Conservation (phyloP, 2,113 vertebrate species). For the Tupaia tana region DNA sequence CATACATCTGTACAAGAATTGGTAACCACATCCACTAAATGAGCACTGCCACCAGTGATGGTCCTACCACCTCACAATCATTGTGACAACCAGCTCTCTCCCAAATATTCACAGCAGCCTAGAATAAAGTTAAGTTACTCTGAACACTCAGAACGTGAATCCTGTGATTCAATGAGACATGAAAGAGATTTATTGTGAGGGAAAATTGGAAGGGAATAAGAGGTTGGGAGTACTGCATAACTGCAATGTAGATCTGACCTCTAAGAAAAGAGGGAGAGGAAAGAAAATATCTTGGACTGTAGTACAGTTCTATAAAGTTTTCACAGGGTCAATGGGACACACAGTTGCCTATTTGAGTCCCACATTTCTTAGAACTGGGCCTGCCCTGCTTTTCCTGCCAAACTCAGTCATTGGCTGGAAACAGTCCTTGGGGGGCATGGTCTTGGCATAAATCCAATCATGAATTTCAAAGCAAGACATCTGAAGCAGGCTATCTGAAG, state of each 20-base stretch:
- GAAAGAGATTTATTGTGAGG: background rate
- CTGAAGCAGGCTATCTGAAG: background rate
- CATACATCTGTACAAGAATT: background rate
- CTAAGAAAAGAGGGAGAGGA: background rate
- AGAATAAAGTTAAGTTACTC: background rate
- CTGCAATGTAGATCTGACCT: background rate
- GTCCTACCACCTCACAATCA: background rate
- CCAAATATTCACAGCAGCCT: background rate
- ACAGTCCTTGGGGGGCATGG: background rate
- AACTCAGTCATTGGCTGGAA: background rate
- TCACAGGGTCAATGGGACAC: background rate
- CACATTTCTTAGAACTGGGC: background rate
- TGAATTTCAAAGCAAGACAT: background rate
- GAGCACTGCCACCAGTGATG: background rate
- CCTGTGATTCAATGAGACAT: background rate
- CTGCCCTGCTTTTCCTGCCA: background rate
- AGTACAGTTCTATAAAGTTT: background rate
- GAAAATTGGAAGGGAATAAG: background rate
- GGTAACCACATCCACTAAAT: background rate
- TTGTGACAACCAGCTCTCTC: background rate
- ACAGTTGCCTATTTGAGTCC: background rate
- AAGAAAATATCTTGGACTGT: background rate
- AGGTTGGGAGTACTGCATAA: background rate
- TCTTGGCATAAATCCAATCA: background rate
- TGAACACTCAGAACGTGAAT: background rate